Evolutionary conservation across 2,888 invertebrate genomes (phyloP).

Genomic region (Schizotus pectinicornis): DNA sequence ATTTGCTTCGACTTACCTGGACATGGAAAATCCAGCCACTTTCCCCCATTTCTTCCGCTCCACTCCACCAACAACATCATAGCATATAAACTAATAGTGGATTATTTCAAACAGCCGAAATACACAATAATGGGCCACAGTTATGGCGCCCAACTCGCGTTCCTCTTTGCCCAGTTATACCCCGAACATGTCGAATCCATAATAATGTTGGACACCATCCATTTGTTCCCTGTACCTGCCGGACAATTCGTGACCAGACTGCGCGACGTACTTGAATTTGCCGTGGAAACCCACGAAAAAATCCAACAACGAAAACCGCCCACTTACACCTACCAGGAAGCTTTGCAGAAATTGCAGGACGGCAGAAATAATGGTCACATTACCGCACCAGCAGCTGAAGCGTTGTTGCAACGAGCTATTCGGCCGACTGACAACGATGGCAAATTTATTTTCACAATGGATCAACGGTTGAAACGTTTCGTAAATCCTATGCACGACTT

Average conservation of each 20-base stretch:
- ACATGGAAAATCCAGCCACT: conserved; percentile 65
- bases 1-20: conserved; percentile 66
- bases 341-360: conserved; percentile 58
- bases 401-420: conserved; percentile 61
- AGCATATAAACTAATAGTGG: conserved; percentile 43
- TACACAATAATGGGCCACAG: conserved; percentile 54
- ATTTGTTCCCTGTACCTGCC: conserved; percentile 41
- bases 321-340: conserved; percentile 59
- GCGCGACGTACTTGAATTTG: conserved; percentile 51
- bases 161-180: conserved; percentile 54
- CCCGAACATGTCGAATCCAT: conserved; percentile 58
- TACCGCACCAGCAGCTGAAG: conserved; percentile 58
- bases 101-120: conserved; percentile 48
- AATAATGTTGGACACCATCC: conserved; percentile 57
- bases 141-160: conserved; percentile 61
- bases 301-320: conserved; percentile 40
- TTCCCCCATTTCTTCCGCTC: conserved; percentile 55
- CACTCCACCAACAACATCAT: conserved; percentile 58
- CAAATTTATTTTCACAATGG: conserved; percentile 63
- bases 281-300: conserved; percentile 49
- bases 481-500: conserved; percentile 52
- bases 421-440: conserved; percentile 55
- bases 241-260: conserved; percentile 46
- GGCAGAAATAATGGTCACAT: conserved; percentile 54
- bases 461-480: conserved; percentile 60